Evolutionary conservation across 2,888 invertebrate species (phyloP).

Genomic region (Drosophila nr. perissopoda): DNA sequence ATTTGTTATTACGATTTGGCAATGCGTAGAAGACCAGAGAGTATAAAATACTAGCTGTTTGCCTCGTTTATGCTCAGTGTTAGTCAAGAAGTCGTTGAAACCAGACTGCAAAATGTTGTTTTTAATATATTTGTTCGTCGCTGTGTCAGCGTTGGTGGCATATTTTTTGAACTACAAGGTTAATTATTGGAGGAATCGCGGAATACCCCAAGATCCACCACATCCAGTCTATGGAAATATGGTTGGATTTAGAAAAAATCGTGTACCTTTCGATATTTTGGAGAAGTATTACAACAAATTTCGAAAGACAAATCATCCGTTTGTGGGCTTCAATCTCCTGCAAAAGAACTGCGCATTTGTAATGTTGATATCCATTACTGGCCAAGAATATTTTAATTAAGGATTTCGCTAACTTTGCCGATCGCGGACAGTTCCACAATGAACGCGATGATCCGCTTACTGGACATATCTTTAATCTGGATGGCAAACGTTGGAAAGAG

Average conservation of each 20-base stretch:
- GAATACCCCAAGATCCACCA: constrained; percentile 53
- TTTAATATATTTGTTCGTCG: constrained; percentile 50
- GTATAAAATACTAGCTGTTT: background rate
- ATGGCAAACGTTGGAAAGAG: too few relatives aligned
- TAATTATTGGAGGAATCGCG: constrained; percentile 53
- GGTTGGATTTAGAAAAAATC: constrained; percentile 46
- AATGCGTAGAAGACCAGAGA: background rate
- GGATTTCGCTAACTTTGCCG: too few relatives aligned
- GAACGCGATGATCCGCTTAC: too few relatives aligned
- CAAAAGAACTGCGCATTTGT: too few relatives aligned
- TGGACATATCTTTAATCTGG: too few relatives aligned
- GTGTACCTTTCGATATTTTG: constrained; percentile 30
- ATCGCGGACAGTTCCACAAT: too few relatives aligned
- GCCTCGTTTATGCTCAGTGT: constrained; percentile 11
- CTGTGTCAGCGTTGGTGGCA: constrained; percentile 45
- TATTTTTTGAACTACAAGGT: constrained; percentile 46
- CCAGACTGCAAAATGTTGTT: constrained; percentile 33
- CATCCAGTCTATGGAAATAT: constrained; percentile 55
- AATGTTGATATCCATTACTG: too few relatives aligned
- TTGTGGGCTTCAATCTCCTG: constrained; percentile 68
- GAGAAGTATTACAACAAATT: constrained; percentile 57
- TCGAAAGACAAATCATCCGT: constrained; percentile 42
- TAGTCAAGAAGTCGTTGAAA: background rate
- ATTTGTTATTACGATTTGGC: too few relatives aligned
- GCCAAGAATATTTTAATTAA: too few relatives aligned